These are phyloP conservation scores for Lophura nycthemera DNA, from an alignment of 2,113 vertebrate species.

Conservation along the genomic window DNA sequence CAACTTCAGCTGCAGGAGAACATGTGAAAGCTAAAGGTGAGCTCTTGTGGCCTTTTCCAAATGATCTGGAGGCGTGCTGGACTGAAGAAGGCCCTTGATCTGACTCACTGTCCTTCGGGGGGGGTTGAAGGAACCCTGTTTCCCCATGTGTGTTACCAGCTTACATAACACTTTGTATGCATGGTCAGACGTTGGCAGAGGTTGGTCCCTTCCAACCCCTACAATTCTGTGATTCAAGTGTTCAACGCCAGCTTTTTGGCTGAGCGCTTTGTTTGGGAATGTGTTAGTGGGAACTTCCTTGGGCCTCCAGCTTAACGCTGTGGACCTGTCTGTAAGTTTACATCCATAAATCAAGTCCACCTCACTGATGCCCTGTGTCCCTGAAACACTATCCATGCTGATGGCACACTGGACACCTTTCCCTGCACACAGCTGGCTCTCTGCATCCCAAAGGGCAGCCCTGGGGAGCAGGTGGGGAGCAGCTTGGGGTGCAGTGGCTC, in stretches of 20 bases:
- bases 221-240: background rate
- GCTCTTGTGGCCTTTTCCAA: no score
- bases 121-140: background rate
- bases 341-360: accelerated
- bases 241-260: background rate
- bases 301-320: accelerated
- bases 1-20: background rate
- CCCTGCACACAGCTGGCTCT: background rate
- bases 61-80: background rate
- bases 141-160: accelerated
- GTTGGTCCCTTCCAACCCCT: background rate
- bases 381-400: accelerated
- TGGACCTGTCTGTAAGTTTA: background rate
- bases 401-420: accelerated
- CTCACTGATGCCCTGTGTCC: accelerated
- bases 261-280: background rate
- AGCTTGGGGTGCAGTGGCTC: background rate
- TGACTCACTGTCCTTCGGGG: background rate
- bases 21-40: background rate
- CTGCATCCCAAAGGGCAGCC: background rate
- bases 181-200: accelerated
- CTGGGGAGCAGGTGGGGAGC: background rate
- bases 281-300: background rate
- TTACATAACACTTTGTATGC: background rate
- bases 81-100: background rate